Evolutionary conservation across 2,888 invertebrate genomes (phyloP), one percentile per base, ranked within the genome.

Genomic region (Orthosia incerta): DNA sequence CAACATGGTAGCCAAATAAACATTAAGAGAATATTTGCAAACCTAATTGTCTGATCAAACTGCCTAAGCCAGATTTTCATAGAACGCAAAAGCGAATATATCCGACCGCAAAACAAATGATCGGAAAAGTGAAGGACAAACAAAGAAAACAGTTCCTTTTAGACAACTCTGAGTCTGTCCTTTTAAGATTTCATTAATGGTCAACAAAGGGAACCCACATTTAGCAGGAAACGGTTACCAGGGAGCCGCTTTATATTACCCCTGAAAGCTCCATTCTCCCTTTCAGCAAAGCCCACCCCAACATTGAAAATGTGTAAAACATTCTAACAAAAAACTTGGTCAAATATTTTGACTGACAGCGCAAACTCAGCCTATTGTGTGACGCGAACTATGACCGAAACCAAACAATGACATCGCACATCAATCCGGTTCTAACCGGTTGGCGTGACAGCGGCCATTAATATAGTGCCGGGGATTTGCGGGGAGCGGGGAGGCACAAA

Each of bases 381-480:
- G 71, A 61, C 57, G 62, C 76, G 67, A 83, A 85, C 83, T 81
- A 87, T 83, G 81, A 80, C 79, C 82, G 74, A 80, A 85, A 86
- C 82, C 87, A 83, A 86, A 85, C 86, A 86, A 85, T 86, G 87
- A 89, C 87, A 84, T 82, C 79, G 81, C 80, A 75, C 84, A 91
- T 91, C 88, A 90, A 91, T 91, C 90, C 86, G 87, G 87, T 85
- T 86, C 77, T 86, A 88, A 87, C 88, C 86, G 89, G 88, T 84
- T 89, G 82, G 87, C 92, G 91, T 92, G 92, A 90, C 91, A 92
- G 86, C 85, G 76, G 82, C 93, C 92, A 94, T 94, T 94, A 93
- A 88, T 89, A 89, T 86, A 84, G 84, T 83, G 82, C 85, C 60
- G 55, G 71, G 74, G 71, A 45, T 60, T 20, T 45, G 45, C 45